Base-by-base conservation (phyloP, 2,888 invertebrate genomes). In the Eupithecia centaureata region DNA sequence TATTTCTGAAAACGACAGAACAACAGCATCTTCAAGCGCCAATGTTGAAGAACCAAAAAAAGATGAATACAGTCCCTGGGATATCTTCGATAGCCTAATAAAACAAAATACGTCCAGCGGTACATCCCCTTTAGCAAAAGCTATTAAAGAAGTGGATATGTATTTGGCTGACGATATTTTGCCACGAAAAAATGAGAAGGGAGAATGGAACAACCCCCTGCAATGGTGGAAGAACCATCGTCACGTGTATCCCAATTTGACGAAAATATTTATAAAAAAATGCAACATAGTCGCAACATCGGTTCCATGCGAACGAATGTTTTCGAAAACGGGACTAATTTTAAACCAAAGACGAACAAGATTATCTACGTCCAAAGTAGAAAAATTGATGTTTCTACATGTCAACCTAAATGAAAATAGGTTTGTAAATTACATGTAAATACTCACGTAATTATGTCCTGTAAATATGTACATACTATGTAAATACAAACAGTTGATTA, bases 261-360 rank as follows among this genome's bases (percentile, higher is more conserved):
- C 42, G n/a, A 42, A 42, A 42, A 42, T 42, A 7, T 42, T n/a
- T 42, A 18, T 42, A 15, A 7, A 42, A 18, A 42, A 18, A 5
- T 71, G 72, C 52, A 72, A 75, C 33, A 58, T 72, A 10, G 72
- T 75, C 3, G 72, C 69, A 7, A 73, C 73, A 12, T 71, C 69
- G 13, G 73, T 70, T 22, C 73, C 73, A 2, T 73, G 75, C 33
- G 72, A 73, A 63, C 63, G 71, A 5, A 72, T 75, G 61, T 73
- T 73, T 52, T 67, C 70, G 0, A 73, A 73, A 65, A 33, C 73
- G 1, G 72, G 75, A 5, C 25, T 62, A 15, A 71, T 71, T 27
- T 57, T 75, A 12, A 72, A 51, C 4, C 61, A 69, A 42, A 42
- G 72, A 51, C 32, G 75, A 18, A 71, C 67, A 7, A 38, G 72